Evolutionary conservation across 2,888 invertebrate genomes (phyloP), one percentile per base, ranked within the genome.

Genomic region (Alloscopus bannaensis): DNA sequence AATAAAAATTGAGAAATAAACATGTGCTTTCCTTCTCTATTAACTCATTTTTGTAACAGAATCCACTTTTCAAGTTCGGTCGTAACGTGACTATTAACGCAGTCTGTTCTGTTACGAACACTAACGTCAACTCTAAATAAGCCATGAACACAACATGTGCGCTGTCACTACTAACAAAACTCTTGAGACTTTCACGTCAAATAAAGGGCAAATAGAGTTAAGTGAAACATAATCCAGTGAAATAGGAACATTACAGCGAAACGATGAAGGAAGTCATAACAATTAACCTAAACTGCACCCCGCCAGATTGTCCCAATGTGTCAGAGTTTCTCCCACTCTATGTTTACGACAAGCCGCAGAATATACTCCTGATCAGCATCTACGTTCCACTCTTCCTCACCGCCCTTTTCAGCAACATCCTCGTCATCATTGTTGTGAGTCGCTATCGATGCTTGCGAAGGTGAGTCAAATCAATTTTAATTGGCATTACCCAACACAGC

Each of bases 381-480:
- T 93, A 93, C 84, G 90, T 92, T 72, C 92, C 92, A 0, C 89
- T 93, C 2, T 92, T 93, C 78, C 85, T 92, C 18, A 86, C 92
- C 59, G 93, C 93, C 0, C 87, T 93, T 22, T 88, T 91, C 6
- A 91, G 92, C 2, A 93, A 93, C 86, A 88, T 91, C n/a, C 88
- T 93, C 11, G 91, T 93, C 1, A 92, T 93, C 69, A 88, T 92
- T 2, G 92, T 93, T 0, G 92, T 93, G 65, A 90, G 92, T 80
- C 92, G 92, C 86, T 92, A 92, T 86, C 91, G 92, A 82, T 92
- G 92, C 85, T 92, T 93, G 86, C 90, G 92, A 86, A 93, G 91
- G 93, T 92, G 88, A 90, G 91, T 88, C 60, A 24, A 29, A 36
- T 36, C 13, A 13, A 36, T 36, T 13, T 13, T 36, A 36, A 36